Evolutionary conservation across 2,797 vertebrate genomes (phyloP).

Genomic region (Botia almorhae): DNA sequence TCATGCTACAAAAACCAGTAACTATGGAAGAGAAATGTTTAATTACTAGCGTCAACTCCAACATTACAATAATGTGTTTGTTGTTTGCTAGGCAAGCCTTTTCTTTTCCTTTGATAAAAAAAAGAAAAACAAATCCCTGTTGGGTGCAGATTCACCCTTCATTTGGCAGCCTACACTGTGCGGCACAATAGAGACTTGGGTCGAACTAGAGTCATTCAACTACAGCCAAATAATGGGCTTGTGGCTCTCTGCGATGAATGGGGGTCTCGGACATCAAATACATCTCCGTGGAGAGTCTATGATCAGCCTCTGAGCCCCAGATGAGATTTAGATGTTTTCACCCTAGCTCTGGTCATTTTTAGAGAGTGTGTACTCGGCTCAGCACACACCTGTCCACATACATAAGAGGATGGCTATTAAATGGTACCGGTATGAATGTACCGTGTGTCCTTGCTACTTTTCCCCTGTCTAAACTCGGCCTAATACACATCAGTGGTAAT

Average conservation of each 20-base stretch:
- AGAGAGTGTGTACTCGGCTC: neutral
- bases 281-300: neutral
- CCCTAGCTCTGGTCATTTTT: neutral
- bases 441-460: constrained; percentile 4
- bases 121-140: neutral
- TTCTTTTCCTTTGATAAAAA: no score
- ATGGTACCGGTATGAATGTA: neutral
- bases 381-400: neutral
- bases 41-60: neutral
- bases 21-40: neutral
- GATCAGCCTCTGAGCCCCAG: no score
- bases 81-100: neutral
- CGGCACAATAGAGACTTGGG: no score
- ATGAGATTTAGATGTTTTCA: constrained; percentile 2
- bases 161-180: neutral
- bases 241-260: neutral
- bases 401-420: constrained; percentile 3
- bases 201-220: neutral
- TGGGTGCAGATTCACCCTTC: neutral
- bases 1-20: neutral
- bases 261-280: neutral
- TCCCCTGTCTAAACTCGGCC: constrained; percentile 22
- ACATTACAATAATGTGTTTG: neutral
- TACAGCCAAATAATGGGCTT: neutral
- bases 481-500: constrained; percentile 38